Conservation (phyloP, 2,797 vertebrate species). For the Lycodopsis pacificus region DNA sequence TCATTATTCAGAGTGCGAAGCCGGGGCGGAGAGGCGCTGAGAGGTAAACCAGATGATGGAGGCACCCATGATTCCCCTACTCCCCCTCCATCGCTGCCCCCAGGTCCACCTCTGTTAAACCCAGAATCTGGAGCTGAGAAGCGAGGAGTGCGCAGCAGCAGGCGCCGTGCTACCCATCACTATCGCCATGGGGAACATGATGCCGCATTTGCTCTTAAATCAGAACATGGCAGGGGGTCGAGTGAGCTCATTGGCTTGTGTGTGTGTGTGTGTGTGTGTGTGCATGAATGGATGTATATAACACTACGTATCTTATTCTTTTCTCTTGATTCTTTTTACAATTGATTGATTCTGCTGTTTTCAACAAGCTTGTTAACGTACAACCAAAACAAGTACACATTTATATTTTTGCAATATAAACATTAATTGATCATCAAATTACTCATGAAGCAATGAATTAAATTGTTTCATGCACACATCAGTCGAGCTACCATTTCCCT, state of each 20-base stretch:
- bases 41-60: conserved; percentile 77
- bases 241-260: conserved; percentile 40
- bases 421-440: too few species aligned
- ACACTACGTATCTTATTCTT: neutral
- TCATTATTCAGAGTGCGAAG: conserved; percentile 73
- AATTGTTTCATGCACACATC: too few species aligned
- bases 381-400: too few species aligned
- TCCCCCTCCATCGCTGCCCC: conserved; percentile 52
- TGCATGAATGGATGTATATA: neutral
- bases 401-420: too few species aligned
- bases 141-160: conserved; percentile 49
- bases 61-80: conserved; percentile 56
- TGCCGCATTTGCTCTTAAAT: conserved; percentile 67
- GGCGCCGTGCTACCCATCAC: conserved; percentile 64
- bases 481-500: too few species aligned
- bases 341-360: neutral
- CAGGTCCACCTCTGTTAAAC: conserved; percentile 64
- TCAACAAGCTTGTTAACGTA: neutral
- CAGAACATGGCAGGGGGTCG: conserved; percentile 57
- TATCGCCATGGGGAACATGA: conserved; percentile 57
- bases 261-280: neutral
- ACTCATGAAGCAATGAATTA: too few species aligned
- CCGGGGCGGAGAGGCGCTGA: conserved; percentile 45
- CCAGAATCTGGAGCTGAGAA: conserved; percentile 60
- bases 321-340: neutral